A percentile compares a stretch with the other conserved stretches of the same genome.
phyloP scores from a whole-genome alignment of 2,888 invertebrate species.

The Protodeltote pygarga region DNA sequence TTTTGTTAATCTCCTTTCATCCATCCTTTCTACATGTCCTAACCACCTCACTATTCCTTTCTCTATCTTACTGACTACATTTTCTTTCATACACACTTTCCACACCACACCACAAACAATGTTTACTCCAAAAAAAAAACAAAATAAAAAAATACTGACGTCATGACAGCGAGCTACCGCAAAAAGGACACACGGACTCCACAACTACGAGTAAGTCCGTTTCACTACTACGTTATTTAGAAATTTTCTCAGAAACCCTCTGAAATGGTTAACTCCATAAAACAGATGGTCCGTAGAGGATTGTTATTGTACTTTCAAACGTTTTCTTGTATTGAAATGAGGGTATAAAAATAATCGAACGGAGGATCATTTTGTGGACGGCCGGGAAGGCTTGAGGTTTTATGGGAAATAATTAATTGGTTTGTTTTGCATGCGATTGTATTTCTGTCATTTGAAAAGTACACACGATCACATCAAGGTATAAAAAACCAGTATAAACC shows the following conservation, averaged over 20 bases:
- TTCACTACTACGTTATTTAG: constrained; percentile 7
- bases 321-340: constrained; percentile 23
- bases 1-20: too few species aligned
- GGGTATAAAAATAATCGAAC: constrained; percentile 44
- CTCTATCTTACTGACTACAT: too few species aligned
- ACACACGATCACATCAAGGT: too few species aligned
- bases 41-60: too few species aligned
- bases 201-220: constrained; percentile 7
- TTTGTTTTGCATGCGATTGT: constrained; percentile 1
- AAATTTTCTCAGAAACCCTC: constrained; percentile 17
- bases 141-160: constrained; percentile 15
- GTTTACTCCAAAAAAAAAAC: too few species aligned
- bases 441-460: too few species aligned
- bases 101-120: too few species aligned
- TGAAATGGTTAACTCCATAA: constrained; percentile 20
- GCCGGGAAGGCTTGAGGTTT: constrained; percentile 4
- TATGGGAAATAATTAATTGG: constrained; percentile 5
- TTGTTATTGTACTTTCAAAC: constrained; percentile 42
- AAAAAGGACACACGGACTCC: constrained; percentile 16
- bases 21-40: too few species aligned
- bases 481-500: too few species aligned
- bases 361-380: constrained; percentile 22
- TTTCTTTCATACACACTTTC: too few species aligned
- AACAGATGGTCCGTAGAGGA: constrained; percentile 32
- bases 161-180: neutral